Base-by-base conservation (phyloP, 2,797 vertebrate species). In the Hyperoplus lanceolatus region DNA sequence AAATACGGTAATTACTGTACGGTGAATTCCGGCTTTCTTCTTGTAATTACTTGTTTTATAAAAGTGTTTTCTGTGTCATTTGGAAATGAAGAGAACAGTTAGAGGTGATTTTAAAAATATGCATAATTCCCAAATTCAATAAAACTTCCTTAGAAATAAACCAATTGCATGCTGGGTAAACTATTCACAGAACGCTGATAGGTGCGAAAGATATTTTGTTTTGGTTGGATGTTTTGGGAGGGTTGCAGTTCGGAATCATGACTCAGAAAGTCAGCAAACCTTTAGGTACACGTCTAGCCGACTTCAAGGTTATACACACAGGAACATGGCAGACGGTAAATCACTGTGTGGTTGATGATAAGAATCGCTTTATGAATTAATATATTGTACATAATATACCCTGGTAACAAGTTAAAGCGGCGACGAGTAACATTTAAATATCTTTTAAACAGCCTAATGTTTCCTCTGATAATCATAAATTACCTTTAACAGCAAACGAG, bases 151-250 rank as follows among this genome's bases (percentile, higher is more conserved):
- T 61, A 12, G 46, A 58, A 75, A 71, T 57, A 1, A 36, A 10
- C 48, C 12, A 65, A 15, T 6, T 64, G 42, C 45, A 68, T 50
- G 53, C 59, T 57, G n/a, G 51, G 53, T 38, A 51, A 56, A 72
- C 12, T 71, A 55, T 41, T 79, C 56, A 55, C 18, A 62, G 11
- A 21, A 50, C n/a, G n/a, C 16, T 13, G 38, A 48, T 41, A 55
- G 45, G 29, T 46, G 18, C 57, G 12, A n/a, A 21, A 46, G 12
- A 48, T 8, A 10, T 45, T 56, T 51, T 56, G n/a, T 8, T 72
- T 1, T 51, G 6, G 14, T 38, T 0, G 0, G 49, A 53, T 75
- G 57, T 45, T 73, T 49, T 7, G 2, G 16, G 0, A 21, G 13
- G 53, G 29, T 53, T 36, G 53, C 14, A 41, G 29, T 29, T 29